Base-by-base conservation (phyloP, 2,888 invertebrate species). In the Ryuthela nishihirai region DNA sequence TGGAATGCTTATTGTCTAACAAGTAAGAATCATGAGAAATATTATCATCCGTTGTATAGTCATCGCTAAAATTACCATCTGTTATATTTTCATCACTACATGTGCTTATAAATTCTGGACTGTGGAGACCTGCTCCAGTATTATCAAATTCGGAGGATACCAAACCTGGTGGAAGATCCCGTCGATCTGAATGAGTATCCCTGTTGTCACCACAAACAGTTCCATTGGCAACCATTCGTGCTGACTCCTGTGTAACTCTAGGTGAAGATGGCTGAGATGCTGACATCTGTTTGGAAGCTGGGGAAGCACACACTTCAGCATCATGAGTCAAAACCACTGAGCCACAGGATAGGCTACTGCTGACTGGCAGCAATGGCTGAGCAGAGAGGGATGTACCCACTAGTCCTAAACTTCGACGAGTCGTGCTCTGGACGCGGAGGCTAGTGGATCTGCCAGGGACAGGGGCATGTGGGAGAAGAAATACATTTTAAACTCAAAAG, bases 1-100 rank as follows among this genome's bases (percentile, higher is more conserved):
- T 45, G 47, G 59, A 59, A 59, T 59, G 59, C 42, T 54, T 60
- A 47, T 62, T 50, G 36, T 64, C 64, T 55, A 64, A 55, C 40
- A 54, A 58, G 54, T 64, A 64, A 24, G 64, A 64, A 52, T 64
- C 62, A 49, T 64, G 62, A 34, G 64, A 64, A 39, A 61, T 64
- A 44, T 64, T 59, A 29, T 29, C 29, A 59, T 59, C 59, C 43
- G 59, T 50, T 47, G 53, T 53, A 40, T 48, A 59, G 47, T 58
- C 39, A 35, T 59, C 59, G 53, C 59, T 59, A 29, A 12, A 12
- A 48, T 48, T 50, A 53, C 50, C 50, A 53, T 59, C 59, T 44
- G 50, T 59, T 39, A 50, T 53, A 53, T 59, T 59, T 44, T 59
- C 64, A 49, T 64, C 62, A 48, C 55, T 56, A 49, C 56, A 59